Percentiles rank a stretch among this genome's conserved stretches.
These are phyloP conservation scores for Silurus lanzhouensis DNA, from an alignment of 2,797 vertebrate species.

Conservation along the genomic window DNA sequence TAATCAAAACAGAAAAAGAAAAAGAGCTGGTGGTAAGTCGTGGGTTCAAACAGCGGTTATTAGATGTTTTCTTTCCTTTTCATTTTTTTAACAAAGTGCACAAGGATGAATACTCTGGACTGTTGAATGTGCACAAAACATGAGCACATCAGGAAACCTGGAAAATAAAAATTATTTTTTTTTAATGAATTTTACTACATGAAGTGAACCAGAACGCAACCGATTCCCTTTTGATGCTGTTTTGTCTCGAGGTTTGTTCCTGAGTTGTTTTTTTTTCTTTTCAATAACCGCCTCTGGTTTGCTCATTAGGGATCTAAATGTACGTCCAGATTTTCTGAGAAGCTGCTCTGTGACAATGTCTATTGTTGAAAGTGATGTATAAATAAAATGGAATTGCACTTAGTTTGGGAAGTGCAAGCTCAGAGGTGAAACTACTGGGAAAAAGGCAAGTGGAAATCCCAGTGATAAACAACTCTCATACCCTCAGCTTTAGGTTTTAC, in stretches of 20 bases:
- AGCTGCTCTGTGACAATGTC: slow-evolving; percentile 3
- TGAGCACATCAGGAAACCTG: neutral
- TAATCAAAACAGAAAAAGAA: slow-evolving; percentile 26
- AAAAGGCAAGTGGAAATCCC: slow-evolving; percentile 30
- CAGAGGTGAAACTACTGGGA: slow-evolving; percentile 6
- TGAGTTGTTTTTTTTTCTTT: neutral
- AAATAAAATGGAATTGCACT: slow-evolving; percentile 10
- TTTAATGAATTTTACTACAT: neutral
- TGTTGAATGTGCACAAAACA: neutral
- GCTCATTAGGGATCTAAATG: slow-evolving; percentile 3
- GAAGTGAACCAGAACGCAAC: neutral
- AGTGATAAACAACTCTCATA: neutral
- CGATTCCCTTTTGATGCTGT: neutral
- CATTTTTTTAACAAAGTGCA: neutral
- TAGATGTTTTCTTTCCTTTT: neutral
- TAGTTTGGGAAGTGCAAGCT: neutral
- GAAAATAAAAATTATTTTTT: neutral
- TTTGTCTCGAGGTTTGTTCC: neutral
- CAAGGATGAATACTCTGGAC: neutral
- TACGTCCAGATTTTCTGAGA: slow-evolving; percentile 5
- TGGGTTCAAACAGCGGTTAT: slow-evolving; percentile 26
- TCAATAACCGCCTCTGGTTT: neutral
- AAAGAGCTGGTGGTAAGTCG: neutral
- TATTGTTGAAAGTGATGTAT: slow-evolving; percentile 10
- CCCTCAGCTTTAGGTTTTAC: neutral